Evolutionary conservation across 2,888 invertebrate species (phyloP).

Genomic region (Drosophila kambysellisi): DNA sequence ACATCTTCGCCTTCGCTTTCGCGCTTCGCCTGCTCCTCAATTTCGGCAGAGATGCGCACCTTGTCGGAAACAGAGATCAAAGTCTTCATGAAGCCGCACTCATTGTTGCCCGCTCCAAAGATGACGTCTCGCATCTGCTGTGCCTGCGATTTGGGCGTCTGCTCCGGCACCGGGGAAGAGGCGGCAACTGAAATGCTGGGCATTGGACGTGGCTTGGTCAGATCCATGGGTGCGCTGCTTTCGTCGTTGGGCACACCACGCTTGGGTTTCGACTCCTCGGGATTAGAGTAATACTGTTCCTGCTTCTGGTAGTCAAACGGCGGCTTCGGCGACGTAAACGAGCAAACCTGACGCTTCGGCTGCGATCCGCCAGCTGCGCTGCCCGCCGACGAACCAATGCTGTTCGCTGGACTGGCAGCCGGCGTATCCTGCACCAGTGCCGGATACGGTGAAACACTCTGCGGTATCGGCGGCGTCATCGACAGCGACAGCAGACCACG

Average conservation of each 20-base stretch:
- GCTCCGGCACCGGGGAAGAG: not conserved
- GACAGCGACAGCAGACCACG: constrained; percentile 92
- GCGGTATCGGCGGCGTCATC: constrained; percentile 86
- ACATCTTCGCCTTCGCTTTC: constrained; percentile 86
- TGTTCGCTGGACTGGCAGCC: constrained; percentile 59
- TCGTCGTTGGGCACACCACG: constrained; percentile 74
- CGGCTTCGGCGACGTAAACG: constrained; percentile 84
- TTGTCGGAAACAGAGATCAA: constrained; percentile 84
- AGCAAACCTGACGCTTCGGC: constrained; percentile 78
- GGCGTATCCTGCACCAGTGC: constrained; percentile 56
- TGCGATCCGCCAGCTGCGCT: constrained; percentile 41
- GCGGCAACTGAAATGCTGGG: not conserved
- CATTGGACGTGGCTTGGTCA: constrained; percentile 82
- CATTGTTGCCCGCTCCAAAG: constrained; percentile 80
- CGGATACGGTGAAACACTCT: constrained; percentile 83
- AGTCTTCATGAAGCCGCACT: constrained; percentile 83
- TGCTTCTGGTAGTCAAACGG: constrained; percentile 85
- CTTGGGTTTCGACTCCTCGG: constrained; percentile 83
- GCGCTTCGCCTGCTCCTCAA: constrained; percentile 66
- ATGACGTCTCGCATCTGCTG: constrained; percentile 84
- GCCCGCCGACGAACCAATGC: constrained; percentile 61
- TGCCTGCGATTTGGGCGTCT: constrained; percentile 77
- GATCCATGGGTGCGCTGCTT: constrained; percentile 83
- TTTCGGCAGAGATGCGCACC: constrained; percentile 78
- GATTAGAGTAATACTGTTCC: constrained; percentile 85